Conservation (phyloP, 2,113 vertebrate genomes). For the Piprites chloris region DNA sequence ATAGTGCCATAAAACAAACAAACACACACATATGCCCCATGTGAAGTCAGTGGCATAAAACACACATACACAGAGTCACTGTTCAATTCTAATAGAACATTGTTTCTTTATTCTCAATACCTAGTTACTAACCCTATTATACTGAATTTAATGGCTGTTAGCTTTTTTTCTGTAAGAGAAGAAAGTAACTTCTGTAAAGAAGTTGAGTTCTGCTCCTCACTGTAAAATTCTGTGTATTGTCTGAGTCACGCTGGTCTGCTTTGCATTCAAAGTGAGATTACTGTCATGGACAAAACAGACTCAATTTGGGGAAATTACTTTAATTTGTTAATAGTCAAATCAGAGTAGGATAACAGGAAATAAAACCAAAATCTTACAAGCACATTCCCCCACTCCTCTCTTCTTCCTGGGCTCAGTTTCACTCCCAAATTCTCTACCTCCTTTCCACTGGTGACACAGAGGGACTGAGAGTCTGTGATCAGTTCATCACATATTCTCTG, state of each 20-base stretch:
- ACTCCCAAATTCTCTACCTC: neutral
- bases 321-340: neutral
- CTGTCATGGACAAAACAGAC: neutral
- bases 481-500: neutral
- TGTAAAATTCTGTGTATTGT: neutral
- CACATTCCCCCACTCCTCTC: neutral
- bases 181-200: too few relatives aligned
- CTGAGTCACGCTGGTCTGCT: neutral
- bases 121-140: neutral
- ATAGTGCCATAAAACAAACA: neutral
- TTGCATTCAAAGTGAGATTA: neutral
- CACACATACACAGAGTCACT: neutral
- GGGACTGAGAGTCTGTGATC: neutral
- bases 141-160: neutral
- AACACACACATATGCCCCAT: neutral
- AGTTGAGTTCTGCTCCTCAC: neutral
- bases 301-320: neutral
- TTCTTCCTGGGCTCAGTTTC: neutral
- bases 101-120: neutral
- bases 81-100: neutral
- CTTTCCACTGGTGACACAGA: neutral
- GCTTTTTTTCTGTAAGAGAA: neutral
- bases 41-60: neutral
- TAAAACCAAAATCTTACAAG: neutral
- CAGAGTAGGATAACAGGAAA: neutral